Base-by-base conservation (phyloP, 2,113 vertebrate species). In the Microtus ochrogaster region DNA sequence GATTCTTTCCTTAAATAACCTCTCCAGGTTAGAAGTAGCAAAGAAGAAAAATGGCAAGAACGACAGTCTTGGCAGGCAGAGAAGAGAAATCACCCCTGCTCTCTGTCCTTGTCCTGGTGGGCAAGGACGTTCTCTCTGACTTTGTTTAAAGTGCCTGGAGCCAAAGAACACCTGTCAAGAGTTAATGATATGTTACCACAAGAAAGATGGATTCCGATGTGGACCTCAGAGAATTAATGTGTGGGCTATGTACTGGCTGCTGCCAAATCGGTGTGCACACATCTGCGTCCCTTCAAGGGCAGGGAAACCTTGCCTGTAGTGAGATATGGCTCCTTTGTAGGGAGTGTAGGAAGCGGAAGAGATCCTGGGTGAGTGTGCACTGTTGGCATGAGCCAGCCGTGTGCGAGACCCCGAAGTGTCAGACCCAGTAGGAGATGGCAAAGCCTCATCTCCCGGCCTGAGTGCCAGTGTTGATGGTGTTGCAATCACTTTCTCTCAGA, bases 161-260 rank as follows among this genome's bases (percentile, higher is more conserved):
- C 90, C 84, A 90, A 94, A 94, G 92, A 95, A 19, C 96, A 91
- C 74, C 94, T 97, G 97, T 97, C 95, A 95, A 0, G 96, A 92
- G 87, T 95, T 96, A 98, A 97, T 92, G 88, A 78, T 83, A 89
- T 94, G 93, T 94, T 94, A 79, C 92, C 76, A 26, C 49, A 95
- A 96, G 93, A 89, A 95, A 95, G 95, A 95, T 87, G 89, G 95
- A 94, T 95, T 94, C 63, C 44, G 73, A 39, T 83, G 70, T 70
- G 91, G 89, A 85, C 65, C 61, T 79, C 58, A 93, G 93, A 73
- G 94, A 95, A 96, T 96, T 90, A 85, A 79, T 30, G 1, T 77
- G 85, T 22, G 22, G 26, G 66, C 74, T 72, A 16, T 63, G 49
- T 39, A n/a, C 66, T 47, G 66, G 39, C 86, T 70, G 66, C 81